These are phyloP conservation scores for Itoplectis maculator DNA, from an alignment of 2,888 invertebrate species.

Conservation along the genomic window DNA sequence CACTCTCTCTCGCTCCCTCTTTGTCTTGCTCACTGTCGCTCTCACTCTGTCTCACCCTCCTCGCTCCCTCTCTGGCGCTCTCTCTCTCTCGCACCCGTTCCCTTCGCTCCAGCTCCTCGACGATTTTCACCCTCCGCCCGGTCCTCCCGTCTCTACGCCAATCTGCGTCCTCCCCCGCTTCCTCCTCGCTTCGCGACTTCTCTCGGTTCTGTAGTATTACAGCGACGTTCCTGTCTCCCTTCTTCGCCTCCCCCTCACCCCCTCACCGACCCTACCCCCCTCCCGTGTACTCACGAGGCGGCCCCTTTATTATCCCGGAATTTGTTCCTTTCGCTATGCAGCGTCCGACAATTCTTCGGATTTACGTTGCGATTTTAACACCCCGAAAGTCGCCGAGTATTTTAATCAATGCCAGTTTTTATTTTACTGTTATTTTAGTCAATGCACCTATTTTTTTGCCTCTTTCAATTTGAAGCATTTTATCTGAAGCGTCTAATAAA, in stretches of 20 bases:
- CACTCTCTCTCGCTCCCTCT: slow-evolving; percentile 56
- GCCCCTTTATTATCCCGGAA: slow-evolving; percentile 49
- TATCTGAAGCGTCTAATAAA: too few species aligned
- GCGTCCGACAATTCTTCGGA: slow-evolving; percentile 26
- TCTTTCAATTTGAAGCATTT: not conserved
- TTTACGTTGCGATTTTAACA: not conserved
- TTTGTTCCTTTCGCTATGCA: slow-evolving; percentile 17
- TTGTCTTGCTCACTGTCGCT: slow-evolving; percentile 46
- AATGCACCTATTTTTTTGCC: too few species aligned
- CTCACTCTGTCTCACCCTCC: slow-evolving; percentile 53
- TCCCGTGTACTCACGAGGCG: slow-evolving; percentile 61
- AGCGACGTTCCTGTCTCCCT: slow-evolving; percentile 33
- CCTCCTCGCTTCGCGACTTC: slow-evolving; percentile 49
- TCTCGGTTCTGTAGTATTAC: slow-evolving; percentile 31
- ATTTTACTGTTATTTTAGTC: not conserved
- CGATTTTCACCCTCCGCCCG: not conserved
- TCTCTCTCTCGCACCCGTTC: slow-evolving; percentile 44
- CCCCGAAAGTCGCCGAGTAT: not conserved
- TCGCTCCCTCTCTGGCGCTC: slow-evolving; percentile 45
- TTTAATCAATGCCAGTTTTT: slow-evolving; percentile 1
- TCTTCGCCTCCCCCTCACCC: too few species aligned
- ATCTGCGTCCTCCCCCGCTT: slow-evolving; percentile 54
- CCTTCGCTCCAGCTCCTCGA: not conserved
- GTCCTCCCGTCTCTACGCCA: slow-evolving; percentile 42
- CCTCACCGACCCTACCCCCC: too few species aligned